Evolutionary conservation across 1,140 invertebrate genomes (phyloP), one percentile per base, ranked within the genome.

Genomic region (Delia radicum): DNA sequence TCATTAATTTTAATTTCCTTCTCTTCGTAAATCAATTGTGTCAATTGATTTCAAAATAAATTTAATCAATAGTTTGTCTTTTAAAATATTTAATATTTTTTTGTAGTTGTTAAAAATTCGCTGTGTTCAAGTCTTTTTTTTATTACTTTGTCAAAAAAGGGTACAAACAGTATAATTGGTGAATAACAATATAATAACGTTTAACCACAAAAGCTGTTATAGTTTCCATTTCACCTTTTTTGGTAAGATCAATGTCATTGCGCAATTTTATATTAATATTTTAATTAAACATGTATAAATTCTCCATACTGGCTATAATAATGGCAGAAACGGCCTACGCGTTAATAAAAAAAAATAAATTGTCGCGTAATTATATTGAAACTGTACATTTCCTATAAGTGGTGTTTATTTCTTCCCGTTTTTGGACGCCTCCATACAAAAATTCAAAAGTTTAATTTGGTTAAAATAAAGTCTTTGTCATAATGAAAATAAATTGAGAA

Each of bases 151-250:
- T 55, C 18, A 6, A 55, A 55, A 24, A 55, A 55, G 3, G 37
- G 12, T 33, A 33, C 37, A 42, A 42, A 42, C n/a, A n/a, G n/a
- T 13, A 42, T 42, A 55, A 55, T 55, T 55, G 31, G 13, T 7
- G 24, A 55, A 55, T 21, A 55, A 55, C 21, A 69, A 69, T n/a
- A 42, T 13, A 48, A 18, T n/a, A 4, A 18, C 13, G 12, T 48
- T 48, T 55, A 18, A 55, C 21, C 48, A 37, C 29, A 69, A 69
- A 33, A 69, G 65, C 10, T 69, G 65, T 33, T 69, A 37, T 24
- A 69, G 65, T 69, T 69, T 69, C 65, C 29, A 69, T 69, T 69
- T 69, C 29, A 69, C 65, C 65, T 12, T 69, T 69, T 69, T 37
- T 69, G 65, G 65, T 69, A 21, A 18, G 31, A 37, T 33, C 65